phyloP scores from a whole-genome alignment of 2,113 vertebrate species.

The Haemorhous mexicanus region DNA sequence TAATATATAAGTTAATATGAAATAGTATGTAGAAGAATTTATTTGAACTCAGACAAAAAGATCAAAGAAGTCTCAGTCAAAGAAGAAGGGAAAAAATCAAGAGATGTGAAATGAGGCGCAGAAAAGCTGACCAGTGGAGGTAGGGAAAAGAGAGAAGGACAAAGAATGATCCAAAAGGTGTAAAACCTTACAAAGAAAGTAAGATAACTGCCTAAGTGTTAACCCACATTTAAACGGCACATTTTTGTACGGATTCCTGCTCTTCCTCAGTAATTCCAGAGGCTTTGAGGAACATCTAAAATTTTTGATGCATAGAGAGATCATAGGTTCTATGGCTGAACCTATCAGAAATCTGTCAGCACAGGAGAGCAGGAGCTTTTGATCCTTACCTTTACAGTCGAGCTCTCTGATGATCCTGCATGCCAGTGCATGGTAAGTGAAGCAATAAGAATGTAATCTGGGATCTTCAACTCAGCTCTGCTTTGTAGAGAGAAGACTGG shows the following conservation, averaged over 20 bases:
- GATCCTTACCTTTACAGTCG: not conserved
- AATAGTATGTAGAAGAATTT: not conserved
- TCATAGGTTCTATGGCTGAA: not conserved
- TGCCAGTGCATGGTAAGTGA: not conserved
- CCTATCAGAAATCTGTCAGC: not conserved
- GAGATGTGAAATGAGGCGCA: rapidly evolving
- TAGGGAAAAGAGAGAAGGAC: not conserved
- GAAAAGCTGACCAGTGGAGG: not conserved
- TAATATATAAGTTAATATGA: not conserved
- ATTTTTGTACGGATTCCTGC: not conserved
- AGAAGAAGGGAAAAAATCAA: not conserved
- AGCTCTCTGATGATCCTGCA: not conserved
- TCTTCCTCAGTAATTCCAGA: not conserved
- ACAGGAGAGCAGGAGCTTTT: not conserved
- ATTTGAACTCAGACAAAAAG: not conserved
- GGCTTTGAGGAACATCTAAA: not conserved
- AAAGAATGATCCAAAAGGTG: not conserved
- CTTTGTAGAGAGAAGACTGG: not conserved
- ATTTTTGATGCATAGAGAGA: not conserved
- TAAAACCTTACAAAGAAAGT: not conserved
- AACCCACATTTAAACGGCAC: not conserved
- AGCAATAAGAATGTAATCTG: not conserved
- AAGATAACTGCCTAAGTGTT: not conserved
- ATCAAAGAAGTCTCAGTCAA: not conserved
- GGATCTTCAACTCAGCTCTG: not conserved